Evolutionary conservation across 2,113 vertebrate species (phyloP).

Genomic region (Rhizomys pruinosus): DNA sequence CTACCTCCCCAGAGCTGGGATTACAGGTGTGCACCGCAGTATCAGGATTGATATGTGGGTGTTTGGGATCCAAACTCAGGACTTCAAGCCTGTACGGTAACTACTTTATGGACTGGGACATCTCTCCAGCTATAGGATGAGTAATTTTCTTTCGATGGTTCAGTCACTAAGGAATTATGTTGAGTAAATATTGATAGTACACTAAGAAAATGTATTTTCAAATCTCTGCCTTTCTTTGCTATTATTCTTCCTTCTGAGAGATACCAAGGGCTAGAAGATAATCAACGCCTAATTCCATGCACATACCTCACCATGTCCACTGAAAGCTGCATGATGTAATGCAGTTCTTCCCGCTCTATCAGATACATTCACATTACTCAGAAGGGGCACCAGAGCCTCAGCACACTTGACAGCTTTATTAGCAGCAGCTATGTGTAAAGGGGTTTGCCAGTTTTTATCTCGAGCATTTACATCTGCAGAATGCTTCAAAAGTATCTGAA

Average conservation of each 20-base stretch:
- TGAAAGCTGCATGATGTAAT: conserved; percentile 98
- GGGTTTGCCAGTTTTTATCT: conserved; percentile 99
- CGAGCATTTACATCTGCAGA: conserved; percentile 98
- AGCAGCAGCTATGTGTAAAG: conserved; percentile 96
- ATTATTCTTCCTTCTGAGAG: background rate
- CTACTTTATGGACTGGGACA: background rate
- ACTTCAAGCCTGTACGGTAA: background rate
- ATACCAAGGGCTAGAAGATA: background rate
- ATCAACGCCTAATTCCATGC: background rate
- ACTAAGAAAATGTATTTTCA: conserved; percentile 18
- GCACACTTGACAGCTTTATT: conserved; percentile 98
- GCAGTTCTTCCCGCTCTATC: conserved; percentile 97
- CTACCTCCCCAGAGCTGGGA: background rate
- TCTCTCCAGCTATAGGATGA: background rate
- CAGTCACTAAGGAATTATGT: conserved; percentile 10
- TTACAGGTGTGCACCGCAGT: background rate
- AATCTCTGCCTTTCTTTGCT: background rate
- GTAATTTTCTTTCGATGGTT: conserved; percentile 12
- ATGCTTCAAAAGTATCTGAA: conserved; percentile 98
- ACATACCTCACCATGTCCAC: conserved; percentile 95
- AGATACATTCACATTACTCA: conserved; percentile 98
- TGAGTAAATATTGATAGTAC: conserved; percentile 24
- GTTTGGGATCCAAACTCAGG: background rate
- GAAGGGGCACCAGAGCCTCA: conserved; percentile 95
- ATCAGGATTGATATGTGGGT: background rate